These are phyloP conservation scores for Trachelus troglodyta DNA, from an alignment of 2,888 invertebrate genomes.

Conservation along the genomic window DNA sequence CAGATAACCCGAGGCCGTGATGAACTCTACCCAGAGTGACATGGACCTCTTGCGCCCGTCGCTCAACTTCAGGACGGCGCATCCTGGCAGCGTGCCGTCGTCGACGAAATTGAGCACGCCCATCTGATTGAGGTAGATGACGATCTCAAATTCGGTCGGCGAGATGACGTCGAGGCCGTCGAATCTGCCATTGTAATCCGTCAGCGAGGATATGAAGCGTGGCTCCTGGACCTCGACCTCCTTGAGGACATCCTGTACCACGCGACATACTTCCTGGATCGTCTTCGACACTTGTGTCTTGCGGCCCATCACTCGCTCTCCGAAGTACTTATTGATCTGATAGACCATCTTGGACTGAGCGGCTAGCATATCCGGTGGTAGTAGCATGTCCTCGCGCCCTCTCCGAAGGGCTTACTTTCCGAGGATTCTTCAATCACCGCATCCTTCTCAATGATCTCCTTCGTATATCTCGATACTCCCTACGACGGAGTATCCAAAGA, in stretches of 20 bases:
- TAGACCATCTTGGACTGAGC: slow-evolving; percentile 95
- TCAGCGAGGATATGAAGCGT: slow-evolving; percentile 89
- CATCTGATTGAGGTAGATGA: slow-evolving; percentile 96
- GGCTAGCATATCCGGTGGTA: slow-evolving; percentile 93
- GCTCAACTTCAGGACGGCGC: slow-evolving; percentile 92
- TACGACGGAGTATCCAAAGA: too few relatives aligned
- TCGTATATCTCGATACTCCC: too few relatives aligned
- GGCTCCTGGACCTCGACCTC: slow-evolving; percentile 97
- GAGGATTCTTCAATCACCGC: slow-evolving; percentile 33
- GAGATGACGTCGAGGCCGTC: slow-evolving; percentile 95
- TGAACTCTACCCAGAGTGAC: slow-evolving; percentile 98
- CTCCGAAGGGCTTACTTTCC: neutral
- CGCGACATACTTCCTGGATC: slow-evolving; percentile 89
- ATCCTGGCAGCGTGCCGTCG: slow-evolving; percentile 93
- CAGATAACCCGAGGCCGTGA: slow-evolving; percentile 94
- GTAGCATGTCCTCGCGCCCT: slow-evolving; percentile 76
- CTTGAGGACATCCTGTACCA: slow-evolving; percentile 93
- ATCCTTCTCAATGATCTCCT: slow-evolving; percentile 10
- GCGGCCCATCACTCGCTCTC: slow-evolving; percentile 88
- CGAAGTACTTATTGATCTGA: slow-evolving; percentile 94
- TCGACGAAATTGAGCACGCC: slow-evolving; percentile 97
- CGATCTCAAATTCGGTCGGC: slow-evolving; percentile 93
- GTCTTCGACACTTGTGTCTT: slow-evolving; percentile 89
- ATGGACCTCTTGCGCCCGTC: slow-evolving; percentile 96
- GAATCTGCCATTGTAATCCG: slow-evolving; percentile 88